Evolutionary conservation across 2,888 invertebrate genomes (phyloP).

Genomic region (Leucophenga montana): DNA sequence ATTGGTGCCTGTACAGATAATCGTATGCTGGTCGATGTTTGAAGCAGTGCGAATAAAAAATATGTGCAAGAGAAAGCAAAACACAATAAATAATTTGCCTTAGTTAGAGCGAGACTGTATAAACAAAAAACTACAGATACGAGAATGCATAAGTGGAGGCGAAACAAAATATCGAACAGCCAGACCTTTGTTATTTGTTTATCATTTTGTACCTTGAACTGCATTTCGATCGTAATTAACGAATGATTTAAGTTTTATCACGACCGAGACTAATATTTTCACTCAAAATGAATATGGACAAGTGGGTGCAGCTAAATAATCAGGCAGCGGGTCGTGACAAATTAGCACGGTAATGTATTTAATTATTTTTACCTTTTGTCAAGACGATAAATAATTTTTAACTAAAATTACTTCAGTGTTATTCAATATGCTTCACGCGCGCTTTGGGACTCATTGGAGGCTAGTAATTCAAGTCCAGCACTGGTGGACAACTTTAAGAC

Average conservation of each 20-base stretch:
- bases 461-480: conserved; percentile 76
- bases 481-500: conserved; percentile 84
- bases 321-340: conserved; percentile 71
- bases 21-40: too few relatives aligned
- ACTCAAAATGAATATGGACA: conserved; percentile 60
- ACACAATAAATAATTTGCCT: too few relatives aligned
- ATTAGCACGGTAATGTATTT: conserved; percentile 65
- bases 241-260: conserved; percentile 27
- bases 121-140: too few relatives aligned
- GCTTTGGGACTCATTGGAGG: conserved; percentile 83
- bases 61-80: too few relatives aligned
- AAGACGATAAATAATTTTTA: background rate
- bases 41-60: too few relatives aligned
- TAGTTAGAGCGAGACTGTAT: too few relatives aligned
- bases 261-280: background rate
- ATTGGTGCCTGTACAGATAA: too few relatives aligned
- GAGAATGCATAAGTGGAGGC: too few relatives aligned
- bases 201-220: conserved; percentile 58
- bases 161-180: too few relatives aligned
- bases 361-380: background rate
- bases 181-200: conserved; percentile 36
- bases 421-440: conserved; percentile 87
- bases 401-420: conserved; percentile 75
- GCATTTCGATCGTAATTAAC: conserved; percentile 38
- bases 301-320: conserved; percentile 68